Evolutionary conservation across 2,797 vertebrate species (phyloP).

Genomic region (Diplodus puntazzo): DNA sequence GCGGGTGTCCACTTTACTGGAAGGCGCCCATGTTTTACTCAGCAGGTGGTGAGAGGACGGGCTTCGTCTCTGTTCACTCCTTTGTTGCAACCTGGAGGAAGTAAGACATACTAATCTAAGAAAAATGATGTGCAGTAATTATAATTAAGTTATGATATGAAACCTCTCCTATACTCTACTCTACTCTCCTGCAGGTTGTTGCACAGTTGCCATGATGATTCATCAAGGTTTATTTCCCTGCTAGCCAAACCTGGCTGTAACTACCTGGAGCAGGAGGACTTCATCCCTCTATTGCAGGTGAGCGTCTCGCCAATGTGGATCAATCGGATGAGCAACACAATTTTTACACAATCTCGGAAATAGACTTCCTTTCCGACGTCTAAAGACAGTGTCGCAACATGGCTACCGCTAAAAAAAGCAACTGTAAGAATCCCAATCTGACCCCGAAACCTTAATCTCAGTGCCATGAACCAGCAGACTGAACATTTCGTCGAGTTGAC

Average conservation of each 20-base stretch:
- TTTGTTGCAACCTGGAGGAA: slow-evolving; percentile 96
- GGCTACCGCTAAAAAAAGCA: too few species aligned
- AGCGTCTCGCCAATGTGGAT: neutral
- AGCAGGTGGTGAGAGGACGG: slow-evolving; percentile 94
- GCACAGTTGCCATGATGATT: slow-evolving; percentile 93
- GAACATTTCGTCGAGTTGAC: too few species aligned
- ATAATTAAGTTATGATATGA: neutral
- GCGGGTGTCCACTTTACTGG: slow-evolving; percentile 97
- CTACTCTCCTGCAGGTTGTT: slow-evolving; percentile 85
- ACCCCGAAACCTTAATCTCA: too few species aligned
- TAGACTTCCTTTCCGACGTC: too few species aligned
- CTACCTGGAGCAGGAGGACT: slow-evolving; percentile 96
- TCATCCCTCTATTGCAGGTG: slow-evolving; percentile 97
- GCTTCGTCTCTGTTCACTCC: slow-evolving; percentile 93
- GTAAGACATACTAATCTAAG: slow-evolving; percentile 84
- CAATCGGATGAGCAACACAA: neutral
- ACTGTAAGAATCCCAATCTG: too few species aligned
- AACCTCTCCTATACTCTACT: neutral
- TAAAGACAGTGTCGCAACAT: too few species aligned
- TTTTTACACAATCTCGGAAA: neutral
- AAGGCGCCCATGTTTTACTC: slow-evolving; percentile 95
- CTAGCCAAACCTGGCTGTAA: slow-evolving; percentile 92
- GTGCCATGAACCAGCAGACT: too few species aligned
- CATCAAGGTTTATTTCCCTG: slow-evolving; percentile 93
- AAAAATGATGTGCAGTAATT: neutral